Evolutionary conservation across 2,113 vertebrate genomes (phyloP).

Genomic region (Pollachius pollachius): DNA sequence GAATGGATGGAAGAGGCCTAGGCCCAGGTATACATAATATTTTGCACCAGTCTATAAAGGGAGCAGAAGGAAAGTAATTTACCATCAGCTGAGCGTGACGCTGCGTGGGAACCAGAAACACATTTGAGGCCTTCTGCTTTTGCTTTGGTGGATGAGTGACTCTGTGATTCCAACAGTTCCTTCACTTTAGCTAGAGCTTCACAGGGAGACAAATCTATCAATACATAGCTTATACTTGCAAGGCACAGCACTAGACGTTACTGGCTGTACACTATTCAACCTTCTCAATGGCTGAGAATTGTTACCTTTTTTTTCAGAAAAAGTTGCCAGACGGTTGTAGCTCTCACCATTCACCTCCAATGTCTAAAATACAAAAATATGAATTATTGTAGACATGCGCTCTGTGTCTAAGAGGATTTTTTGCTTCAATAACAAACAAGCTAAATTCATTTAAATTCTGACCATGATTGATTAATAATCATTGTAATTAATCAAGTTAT

Average conservation of each 20-base stretch:
- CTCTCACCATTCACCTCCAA: constrained; percentile 4
- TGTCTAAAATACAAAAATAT: constrained; percentile 15
- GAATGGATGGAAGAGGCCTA: too few species aligned
- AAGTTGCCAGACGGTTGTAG: constrained; percentile 31
- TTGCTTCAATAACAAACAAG: too few species aligned
- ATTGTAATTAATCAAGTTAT: background rate
- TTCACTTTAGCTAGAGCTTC: constrained; percentile 40
- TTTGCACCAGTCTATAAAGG: too few species aligned
- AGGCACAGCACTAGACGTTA: too few species aligned
- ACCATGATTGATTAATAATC: background rate
- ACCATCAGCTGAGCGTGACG: constrained; percentile 36
- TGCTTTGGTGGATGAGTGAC: background rate
- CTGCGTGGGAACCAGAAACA: constrained; percentile 8
- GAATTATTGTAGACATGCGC: background rate
- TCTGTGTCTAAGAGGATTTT: too few species aligned
- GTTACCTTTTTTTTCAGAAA: constrained; percentile 40
- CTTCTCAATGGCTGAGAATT: background rate
- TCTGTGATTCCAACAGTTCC: background rate
- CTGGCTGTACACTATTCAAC: too few species aligned
- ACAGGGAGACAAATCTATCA: background rate
- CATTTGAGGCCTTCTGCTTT: background rate
- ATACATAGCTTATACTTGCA: background rate
- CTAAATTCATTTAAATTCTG: too few species aligned
- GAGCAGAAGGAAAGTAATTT: background rate
- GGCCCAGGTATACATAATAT: too few species aligned